Conservation (phyloP, 2,797 vertebrate species). For the Sebastes cheni region DNA sequence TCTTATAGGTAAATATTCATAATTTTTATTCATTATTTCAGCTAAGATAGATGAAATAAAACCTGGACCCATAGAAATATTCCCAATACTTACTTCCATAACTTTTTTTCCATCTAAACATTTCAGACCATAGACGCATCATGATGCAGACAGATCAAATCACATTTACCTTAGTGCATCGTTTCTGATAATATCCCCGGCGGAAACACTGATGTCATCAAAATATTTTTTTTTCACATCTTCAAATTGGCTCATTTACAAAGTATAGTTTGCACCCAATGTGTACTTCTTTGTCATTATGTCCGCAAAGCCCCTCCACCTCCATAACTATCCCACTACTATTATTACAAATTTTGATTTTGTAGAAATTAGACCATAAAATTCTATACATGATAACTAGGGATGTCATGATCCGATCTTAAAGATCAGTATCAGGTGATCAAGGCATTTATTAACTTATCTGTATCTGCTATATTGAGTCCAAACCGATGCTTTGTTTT, state of each 20-base stretch:
- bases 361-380: neutral
- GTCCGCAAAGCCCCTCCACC: neutral
- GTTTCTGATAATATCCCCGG: neutral
- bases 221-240: too few relatives aligned
- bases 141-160: neutral
- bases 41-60: neutral
- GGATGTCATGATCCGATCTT: too few relatives aligned
- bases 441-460: too few relatives aligned
- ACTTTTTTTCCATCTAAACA: neutral
- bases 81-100: neutral
- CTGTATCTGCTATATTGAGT: too few relatives aligned
- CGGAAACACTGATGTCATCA: neutral
- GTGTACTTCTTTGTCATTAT: neutral
- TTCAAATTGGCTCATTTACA: neutral
- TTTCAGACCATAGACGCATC: neutral
- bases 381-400: too few relatives aligned
- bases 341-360: neutral
- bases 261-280: neutral
- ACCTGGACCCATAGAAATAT: neutral
- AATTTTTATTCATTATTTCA: neutral
- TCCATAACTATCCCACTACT: neutral
- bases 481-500: too few relatives aligned
- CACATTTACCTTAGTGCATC: neutral
- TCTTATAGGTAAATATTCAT: neutral
- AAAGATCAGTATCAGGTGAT: too few relatives aligned